phyloP scores from a whole-genome alignment of 2,888 invertebrate species.

The Axea sp. region DNA sequence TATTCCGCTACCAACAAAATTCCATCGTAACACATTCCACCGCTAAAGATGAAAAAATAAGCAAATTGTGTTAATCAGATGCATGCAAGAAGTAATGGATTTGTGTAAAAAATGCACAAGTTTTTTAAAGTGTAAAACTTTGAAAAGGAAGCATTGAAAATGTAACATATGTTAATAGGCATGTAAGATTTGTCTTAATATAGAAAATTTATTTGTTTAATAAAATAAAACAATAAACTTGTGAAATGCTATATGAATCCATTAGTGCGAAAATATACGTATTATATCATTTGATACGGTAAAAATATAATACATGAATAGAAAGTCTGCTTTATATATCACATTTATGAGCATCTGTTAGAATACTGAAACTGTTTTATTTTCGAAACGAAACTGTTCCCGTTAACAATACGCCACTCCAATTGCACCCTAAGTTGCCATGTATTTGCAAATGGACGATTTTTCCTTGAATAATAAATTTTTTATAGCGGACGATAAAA shows the following conservation, averaged over 20 bases:
- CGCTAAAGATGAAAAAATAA: no score
- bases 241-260: constrained; percentile 11
- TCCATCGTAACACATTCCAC: no score
- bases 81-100: no score
- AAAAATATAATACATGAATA: constrained; percentile 53
- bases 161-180: no score
- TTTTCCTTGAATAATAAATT: constrained; percentile 52
- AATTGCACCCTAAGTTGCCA: constrained; percentile 44
- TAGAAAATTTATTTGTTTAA: not conserved
- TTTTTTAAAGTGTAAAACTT: no score
- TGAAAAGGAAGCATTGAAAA: no score
- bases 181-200: no score
- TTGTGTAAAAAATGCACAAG: no score
- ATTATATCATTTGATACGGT: constrained; percentile 38
- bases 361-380: constrained; percentile 59
- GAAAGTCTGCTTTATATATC: constrained; percentile 43
- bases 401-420: constrained; percentile 45
- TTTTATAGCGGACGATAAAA: constrained; percentile 50
- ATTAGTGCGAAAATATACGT: constrained; percentile 39
- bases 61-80: no score
- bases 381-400: constrained; percentile 46
- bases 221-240: not conserved
- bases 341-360: constrained; percentile 61
- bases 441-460: constrained; percentile 46
- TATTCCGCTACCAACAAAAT: no score